These are phyloP conservation scores for Pachyrhynchus sulphureomaculatus DNA, from an alignment of 1,140 invertebrate genomes.

Conservation along the genomic window DNA sequence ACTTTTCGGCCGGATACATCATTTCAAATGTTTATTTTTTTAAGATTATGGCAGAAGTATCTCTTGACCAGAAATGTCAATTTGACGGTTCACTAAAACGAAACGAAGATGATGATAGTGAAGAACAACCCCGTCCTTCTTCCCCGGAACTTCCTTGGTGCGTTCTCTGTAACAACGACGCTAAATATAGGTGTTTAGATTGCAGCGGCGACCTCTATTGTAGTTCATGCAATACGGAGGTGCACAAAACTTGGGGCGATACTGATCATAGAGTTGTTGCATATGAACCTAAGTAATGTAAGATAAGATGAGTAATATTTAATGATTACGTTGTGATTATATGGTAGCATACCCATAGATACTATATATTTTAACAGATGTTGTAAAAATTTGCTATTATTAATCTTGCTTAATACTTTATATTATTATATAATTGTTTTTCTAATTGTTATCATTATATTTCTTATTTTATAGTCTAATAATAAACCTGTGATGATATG, in stretches of 20 bases:
- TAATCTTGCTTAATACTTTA: no score
- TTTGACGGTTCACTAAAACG: constrained; percentile 3
- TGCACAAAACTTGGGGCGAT: constrained; percentile 52
- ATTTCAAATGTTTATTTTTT: constrained; percentile 3
- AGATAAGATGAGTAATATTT: no score
- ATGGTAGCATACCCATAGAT: no score
- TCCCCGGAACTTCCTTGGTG: constrained; percentile 70
- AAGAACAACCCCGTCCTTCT: constrained; percentile 16
- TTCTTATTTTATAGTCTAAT: no score
- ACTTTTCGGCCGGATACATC: background rate
- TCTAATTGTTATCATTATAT: no score
- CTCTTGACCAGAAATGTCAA: constrained; percentile 44
- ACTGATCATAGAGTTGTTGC: constrained; percentile 45
- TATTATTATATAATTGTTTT: no score
- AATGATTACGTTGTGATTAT: no score
- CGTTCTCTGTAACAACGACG: constrained; percentile 76
- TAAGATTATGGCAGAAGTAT: constrained; percentile 49
- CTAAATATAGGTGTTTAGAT: constrained; percentile 64
- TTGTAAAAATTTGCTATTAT: no score
- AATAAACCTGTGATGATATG: no score
- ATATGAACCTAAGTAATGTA: constrained; percentile 32
- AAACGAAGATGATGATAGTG: constrained; percentile 29
- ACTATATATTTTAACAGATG: no score
- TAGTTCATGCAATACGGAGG: constrained; percentile 62
- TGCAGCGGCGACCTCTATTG: constrained; percentile 75